Conservation (phyloP, 2,888 invertebrate species). For the Drosophila paramelanica region DNA sequence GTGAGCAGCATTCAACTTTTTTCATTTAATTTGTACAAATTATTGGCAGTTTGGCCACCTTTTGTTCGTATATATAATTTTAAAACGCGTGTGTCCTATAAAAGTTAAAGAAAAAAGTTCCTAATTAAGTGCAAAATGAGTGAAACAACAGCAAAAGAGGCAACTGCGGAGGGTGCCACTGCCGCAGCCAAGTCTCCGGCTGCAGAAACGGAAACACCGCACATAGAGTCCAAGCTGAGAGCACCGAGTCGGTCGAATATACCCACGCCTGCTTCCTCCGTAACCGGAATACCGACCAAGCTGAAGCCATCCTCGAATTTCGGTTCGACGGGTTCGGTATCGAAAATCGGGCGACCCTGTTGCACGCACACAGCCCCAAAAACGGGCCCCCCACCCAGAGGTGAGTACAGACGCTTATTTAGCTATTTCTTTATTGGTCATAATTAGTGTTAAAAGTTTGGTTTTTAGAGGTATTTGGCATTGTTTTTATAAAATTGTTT, state of each 20-base stretch:
- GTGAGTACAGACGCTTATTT: conserved; percentile 57
- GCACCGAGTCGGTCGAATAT: conserved; percentile 58
- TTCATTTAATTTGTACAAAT: background rate
- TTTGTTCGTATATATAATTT: conserved; percentile 38
- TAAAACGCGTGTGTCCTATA: conserved; percentile 59
- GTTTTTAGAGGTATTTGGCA: no score
- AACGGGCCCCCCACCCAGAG: conserved; percentile 82
- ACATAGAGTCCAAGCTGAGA: conserved; percentile 17
- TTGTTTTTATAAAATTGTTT: no score
- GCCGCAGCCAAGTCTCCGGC: conserved; percentile 4
- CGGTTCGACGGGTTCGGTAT: conserved; percentile 73
- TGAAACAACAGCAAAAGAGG: conserved; percentile 56
- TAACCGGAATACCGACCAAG: conserved; percentile 70
- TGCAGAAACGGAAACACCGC: conserved; percentile 9
- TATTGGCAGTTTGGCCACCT: conserved; percentile 29
- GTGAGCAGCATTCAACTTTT: conserved; percentile 35
- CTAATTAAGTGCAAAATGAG: conserved; percentile 73
- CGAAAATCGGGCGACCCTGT: conserved; percentile 82
- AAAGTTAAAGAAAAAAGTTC: conserved; percentile 25
- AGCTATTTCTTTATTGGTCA: background rate
- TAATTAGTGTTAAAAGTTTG: background rate
- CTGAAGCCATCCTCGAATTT: conserved; percentile 73
- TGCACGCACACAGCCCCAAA: conserved; percentile 78
- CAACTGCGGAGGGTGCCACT: conserved; percentile 23
- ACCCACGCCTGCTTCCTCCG: conserved; percentile 75